Conservation (phyloP, 1,140 invertebrate genomes). For the Odontomachus brunneus region DNA sequence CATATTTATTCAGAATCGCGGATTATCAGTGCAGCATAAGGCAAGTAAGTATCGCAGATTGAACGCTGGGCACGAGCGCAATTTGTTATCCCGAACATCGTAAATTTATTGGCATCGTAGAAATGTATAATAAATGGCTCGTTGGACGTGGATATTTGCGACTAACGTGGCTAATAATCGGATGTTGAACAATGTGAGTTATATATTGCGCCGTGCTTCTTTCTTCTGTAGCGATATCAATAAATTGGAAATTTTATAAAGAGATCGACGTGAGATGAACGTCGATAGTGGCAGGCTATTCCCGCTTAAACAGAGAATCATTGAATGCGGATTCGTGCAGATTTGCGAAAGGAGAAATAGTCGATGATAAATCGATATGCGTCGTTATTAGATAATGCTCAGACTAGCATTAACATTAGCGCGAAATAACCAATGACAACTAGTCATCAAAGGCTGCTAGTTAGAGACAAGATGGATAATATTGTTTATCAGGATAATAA, state of each 20-base stretch:
- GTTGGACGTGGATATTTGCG: not conserved
- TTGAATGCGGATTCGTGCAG: not conserved
- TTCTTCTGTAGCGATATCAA: constrained; percentile 32
- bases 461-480: constrained; percentile 80
- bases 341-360: constrained; percentile 43
- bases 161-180: not conserved
- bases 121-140: not conserved
- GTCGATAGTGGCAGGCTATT: not conserved
- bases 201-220: constrained; percentile 19
- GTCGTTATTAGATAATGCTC: constrained; percentile 79
- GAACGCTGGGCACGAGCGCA: not conserved
- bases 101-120: not conserved
- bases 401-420: constrained; percentile 79
- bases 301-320: not conserved
- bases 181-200: not conserved
- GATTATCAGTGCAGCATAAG: not conserved
- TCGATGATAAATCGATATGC: constrained; percentile 38
- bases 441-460: constrained; percentile 84
- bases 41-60: too few species aligned
- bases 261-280: not conserved
- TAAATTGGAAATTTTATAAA: constrained; percentile 18
- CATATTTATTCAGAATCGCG: not conserved
- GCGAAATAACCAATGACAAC: constrained; percentile 78
- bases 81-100: not conserved
- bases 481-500: constrained; percentile 77